Conservation (phyloP, 2,113 vertebrate species). For the Gopherus flavomarginatus region DNA sequence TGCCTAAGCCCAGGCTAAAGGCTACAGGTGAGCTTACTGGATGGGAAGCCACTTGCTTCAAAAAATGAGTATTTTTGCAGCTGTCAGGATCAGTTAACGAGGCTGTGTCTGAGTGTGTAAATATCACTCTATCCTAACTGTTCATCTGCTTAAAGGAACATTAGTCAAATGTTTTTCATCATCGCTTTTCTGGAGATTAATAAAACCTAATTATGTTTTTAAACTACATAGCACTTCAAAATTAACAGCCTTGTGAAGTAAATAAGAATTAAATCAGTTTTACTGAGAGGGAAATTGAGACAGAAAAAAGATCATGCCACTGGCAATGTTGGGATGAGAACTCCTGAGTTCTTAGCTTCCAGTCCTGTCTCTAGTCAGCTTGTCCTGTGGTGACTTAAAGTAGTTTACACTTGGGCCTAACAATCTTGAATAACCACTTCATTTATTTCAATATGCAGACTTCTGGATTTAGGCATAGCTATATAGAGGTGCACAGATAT, state of each 20-base stretch:
- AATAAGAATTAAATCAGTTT: not conserved
- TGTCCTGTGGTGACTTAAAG: slow-evolving; percentile 33
- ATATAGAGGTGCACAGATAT: too few relatives aligned
- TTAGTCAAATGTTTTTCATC: not conserved
- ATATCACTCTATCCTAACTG: not conserved
- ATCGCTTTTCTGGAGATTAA: not conserved
- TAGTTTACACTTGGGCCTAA: not conserved
- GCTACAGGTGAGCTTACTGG: slow-evolving; percentile 88
- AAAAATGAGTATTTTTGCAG: accelerated
- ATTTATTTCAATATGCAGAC: not conserved
- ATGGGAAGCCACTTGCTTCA: not conserved
- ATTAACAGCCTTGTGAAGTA: not conserved
- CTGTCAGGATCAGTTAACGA: not conserved
- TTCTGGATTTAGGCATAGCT: not conserved
- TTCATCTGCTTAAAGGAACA: not conserved
- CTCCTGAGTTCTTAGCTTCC: not conserved
- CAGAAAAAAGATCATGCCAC: not conserved
- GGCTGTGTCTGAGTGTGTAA: not conserved
- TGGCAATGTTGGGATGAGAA: not conserved
- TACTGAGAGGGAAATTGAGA: not conserved
- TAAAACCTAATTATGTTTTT: not conserved
- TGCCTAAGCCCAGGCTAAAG: slow-evolving; percentile 98
- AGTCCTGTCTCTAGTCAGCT: not conserved
- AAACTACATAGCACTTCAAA: not conserved
- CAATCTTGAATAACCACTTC: not conserved